Evolutionary conservation across 2,797 vertebrate species (phyloP).

Genomic region (Parauchenoglanis ngamensis): DNA sequence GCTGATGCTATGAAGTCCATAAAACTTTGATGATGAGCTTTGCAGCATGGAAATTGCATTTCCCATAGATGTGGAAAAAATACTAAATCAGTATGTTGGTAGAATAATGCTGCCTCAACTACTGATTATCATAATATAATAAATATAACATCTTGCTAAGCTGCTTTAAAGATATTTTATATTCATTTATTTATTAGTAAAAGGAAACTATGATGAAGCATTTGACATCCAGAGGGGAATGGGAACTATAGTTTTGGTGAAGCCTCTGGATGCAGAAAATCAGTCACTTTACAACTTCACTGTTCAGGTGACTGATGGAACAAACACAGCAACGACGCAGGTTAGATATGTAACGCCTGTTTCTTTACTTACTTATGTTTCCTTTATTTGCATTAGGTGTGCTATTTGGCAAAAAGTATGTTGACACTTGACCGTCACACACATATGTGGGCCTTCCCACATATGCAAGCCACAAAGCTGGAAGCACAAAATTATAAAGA

Average conservation of each 20-base stretch:
- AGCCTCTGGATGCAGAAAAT: conserved; percentile 90
- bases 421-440: neutral
- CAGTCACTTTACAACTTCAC: conserved; percentile 95
- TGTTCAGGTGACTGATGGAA: conserved; percentile 94
- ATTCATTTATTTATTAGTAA: conserved; percentile 55
- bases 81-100: conserved; percentile 34
- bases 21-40: conserved; percentile 50
- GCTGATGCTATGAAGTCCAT: conserved; percentile 43
- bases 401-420: neutral
- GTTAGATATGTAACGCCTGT: conserved; percentile 63
- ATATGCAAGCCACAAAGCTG: neutral
- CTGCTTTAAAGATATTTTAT: conserved; percentile 3
- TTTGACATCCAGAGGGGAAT: conserved; percentile 91
- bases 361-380: neutral
- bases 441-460: neutral
- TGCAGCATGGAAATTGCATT: conserved; percentile 36
- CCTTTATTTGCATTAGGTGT: neutral
- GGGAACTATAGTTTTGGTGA: conserved; percentile 89
- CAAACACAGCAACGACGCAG: conserved; percentile 85
- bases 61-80: conserved; percentile 22
- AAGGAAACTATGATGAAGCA: conserved; percentile 89
- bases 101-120: neutral
- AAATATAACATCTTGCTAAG: neutral
- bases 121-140: neutral
- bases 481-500: neutral